Conservation (phyloP, 2,113 vertebrate genomes). For the rabbit (Oryctolagus cuniculus) region DNA sequence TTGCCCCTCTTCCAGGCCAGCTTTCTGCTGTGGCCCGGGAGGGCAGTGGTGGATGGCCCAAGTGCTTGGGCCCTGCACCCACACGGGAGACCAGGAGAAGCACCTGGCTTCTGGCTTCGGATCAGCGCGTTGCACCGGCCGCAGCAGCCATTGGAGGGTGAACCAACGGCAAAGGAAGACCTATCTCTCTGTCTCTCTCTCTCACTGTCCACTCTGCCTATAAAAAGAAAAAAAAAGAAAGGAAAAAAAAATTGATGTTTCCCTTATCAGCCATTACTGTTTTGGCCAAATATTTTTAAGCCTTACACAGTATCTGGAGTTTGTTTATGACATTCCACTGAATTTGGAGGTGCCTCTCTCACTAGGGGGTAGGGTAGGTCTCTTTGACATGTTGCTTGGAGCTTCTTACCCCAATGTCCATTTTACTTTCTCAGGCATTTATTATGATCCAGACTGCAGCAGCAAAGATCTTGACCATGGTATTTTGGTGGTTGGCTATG, state of each 20-base stretch:
- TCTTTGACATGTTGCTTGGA: neutral
- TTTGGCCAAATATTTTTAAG: neutral
- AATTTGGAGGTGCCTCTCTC: neutral
- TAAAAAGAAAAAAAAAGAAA: no score
- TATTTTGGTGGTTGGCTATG: slow-evolving; percentile 95
- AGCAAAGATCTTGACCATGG: slow-evolving; percentile 95
- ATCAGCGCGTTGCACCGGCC: no score
- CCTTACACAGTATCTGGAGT: neutral
- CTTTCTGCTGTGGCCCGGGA: no score
- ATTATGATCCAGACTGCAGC: slow-evolving; percentile 94
- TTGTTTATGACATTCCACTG: neutral
- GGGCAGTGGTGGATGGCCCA: no score
- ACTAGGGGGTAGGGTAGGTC: neutral
- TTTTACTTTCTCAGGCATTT: slow-evolving; percentile 90
- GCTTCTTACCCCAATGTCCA: neutral
- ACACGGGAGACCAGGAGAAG: no score
- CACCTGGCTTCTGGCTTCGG: no score
- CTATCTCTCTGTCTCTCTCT: no score
- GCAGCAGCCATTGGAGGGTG: no score
- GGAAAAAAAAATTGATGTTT: neutral
- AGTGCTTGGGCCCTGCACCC: no score
- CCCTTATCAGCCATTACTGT: neutral
- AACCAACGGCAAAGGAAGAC: no score
- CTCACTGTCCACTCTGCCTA: no score
- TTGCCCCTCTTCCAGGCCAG: no score